Conservation (phyloP, 2,113 vertebrate genomes). For the Oncorhynchus clarkii region DNA sequence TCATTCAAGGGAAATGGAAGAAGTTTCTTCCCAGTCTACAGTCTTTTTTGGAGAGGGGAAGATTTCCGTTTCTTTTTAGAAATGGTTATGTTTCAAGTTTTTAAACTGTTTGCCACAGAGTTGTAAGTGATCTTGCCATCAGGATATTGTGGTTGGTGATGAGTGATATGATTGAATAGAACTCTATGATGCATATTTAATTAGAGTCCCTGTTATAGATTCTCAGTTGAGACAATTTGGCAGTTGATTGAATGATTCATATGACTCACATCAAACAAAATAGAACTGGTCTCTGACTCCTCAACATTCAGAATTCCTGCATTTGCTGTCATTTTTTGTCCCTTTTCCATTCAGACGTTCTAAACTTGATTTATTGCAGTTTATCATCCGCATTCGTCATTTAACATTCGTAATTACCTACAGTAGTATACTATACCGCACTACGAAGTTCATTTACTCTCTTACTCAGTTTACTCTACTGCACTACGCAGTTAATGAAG, state of each 20-base stretch:
- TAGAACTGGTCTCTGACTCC: slow-evolving; percentile 9
- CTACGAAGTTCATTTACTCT: background rate
- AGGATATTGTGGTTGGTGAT: background rate
- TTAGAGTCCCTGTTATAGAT: slow-evolving; percentile 25
- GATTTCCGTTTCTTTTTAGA: background rate
- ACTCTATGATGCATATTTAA: slow-evolving; percentile 22
- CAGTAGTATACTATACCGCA: background rate
- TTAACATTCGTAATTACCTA: background rate
- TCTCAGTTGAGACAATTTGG: slow-evolving; percentile 28
- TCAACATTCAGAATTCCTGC: background rate
- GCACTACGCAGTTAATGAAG: background rate
- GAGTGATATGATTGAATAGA: slow-evolving; percentile 22
- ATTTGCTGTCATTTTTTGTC: background rate
- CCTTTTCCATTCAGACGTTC: background rate
- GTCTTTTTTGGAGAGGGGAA: too few relatives aligned
- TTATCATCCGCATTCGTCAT: background rate
- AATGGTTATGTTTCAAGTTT: background rate
- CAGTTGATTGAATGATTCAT: slow-evolving; percentile 16
- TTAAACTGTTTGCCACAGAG: background rate
- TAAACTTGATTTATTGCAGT: slow-evolving; percentile 6
- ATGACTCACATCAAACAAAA: slow-evolving; percentile 49
- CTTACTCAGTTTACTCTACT: background rate
- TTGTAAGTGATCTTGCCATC: background rate
- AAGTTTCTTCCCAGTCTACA: background rate
- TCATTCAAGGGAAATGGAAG: background rate